Conservation (phyloP, 1,140 invertebrate genomes). For the Drosophila ogumai region DNA sequence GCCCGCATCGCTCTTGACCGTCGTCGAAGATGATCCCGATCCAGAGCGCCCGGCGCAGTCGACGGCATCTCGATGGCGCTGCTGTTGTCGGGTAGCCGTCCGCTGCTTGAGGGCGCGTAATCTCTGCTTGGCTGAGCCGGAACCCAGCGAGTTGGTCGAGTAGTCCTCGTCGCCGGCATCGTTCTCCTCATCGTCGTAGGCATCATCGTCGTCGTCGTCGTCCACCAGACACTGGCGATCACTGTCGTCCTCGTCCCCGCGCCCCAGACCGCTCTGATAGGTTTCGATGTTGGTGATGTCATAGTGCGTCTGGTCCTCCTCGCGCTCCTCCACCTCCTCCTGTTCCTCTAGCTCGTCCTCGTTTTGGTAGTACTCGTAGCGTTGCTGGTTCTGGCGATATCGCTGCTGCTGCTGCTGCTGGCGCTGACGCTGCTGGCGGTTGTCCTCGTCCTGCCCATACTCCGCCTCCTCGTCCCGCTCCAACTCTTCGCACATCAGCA, state of each 20-base stretch:
- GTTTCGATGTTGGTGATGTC: slow-evolving; percentile 84
- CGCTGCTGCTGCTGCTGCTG: slow-evolving; percentile 59
- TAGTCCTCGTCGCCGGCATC: slow-evolving; percentile 81
- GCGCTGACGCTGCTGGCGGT: slow-evolving; percentile 54
- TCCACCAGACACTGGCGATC: slow-evolving; percentile 78
- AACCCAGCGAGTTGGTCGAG: slow-evolving; percentile 74
- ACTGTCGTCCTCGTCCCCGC: slow-evolving; percentile 76
- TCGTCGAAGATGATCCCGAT: slow-evolving; percentile 75
- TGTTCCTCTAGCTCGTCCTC: slow-evolving; percentile 67
- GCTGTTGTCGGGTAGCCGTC: slow-evolving; percentile 53
- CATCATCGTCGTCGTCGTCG: slow-evolving; percentile 67
- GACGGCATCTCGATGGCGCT: slow-evolving; percentile 65
- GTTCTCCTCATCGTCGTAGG: slow-evolving; percentile 75
- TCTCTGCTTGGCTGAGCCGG: slow-evolving; percentile 74
- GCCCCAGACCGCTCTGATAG: slow-evolving; percentile 71
- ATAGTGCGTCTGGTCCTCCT: slow-evolving; percentile 82
- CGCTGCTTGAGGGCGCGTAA: slow-evolving; percentile 76
- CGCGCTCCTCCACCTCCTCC: slow-evolving; percentile 67
- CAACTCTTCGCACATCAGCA: slow-evolving; percentile 76
- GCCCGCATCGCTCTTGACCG: slow-evolving; percentile 73
- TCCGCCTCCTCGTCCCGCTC: slow-evolving; percentile 72
- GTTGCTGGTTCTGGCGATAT: slow-evolving; percentile 64
- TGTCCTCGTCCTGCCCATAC: slow-evolving; percentile 49
- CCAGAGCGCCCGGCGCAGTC: slow-evolving; percentile 63
- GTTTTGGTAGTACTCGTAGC: slow-evolving; percentile 78